Evolutionary conservation across 2,888 invertebrate species (phyloP).

Genomic region (Deilephila elpenor): DNA sequence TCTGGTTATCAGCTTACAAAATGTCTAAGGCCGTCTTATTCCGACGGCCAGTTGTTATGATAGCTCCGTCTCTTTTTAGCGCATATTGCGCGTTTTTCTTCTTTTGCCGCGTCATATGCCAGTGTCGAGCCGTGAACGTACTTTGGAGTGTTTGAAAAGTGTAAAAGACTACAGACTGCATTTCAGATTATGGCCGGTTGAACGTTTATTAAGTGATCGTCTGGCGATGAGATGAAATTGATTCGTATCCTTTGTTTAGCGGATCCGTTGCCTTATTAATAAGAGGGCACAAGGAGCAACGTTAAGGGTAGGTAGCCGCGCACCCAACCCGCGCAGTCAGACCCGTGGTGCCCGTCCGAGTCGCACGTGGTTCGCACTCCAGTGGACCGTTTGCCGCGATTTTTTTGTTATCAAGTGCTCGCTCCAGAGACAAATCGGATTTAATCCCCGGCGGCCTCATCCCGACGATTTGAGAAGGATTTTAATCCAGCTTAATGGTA

Average conservation of each 20-base stretch:
- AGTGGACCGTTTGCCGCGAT: constrained; percentile 60
- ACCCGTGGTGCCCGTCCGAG: constrained; percentile 61
- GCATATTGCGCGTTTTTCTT: constrained; percentile 84
- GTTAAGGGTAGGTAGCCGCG: constrained; percentile 70
- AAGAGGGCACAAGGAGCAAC: constrained; percentile 64
- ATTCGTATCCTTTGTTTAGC: constrained; percentile 79
- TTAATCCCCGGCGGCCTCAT: constrained; percentile 53
- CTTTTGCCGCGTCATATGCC: constrained; percentile 83
- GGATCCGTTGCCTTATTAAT: constrained; percentile 72
- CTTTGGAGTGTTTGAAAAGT: constrained; percentile 67
- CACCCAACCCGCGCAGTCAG: constrained; percentile 77
- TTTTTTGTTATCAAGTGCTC: constrained; percentile 67
- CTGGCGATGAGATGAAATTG: constrained; percentile 67
- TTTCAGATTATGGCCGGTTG: constrained; percentile 49
- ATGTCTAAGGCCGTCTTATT: constrained; percentile 77
- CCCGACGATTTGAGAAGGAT: constrained; percentile 37
- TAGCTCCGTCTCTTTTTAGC: constrained; percentile 72
- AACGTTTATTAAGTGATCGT: constrained; percentile 48
- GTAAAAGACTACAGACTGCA: constrained; percentile 56
- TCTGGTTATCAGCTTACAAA: constrained; percentile 85
- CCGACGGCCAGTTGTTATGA: constrained; percentile 66
- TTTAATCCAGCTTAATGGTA: constrained; percentile 26
- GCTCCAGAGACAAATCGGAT: constrained; percentile 59
- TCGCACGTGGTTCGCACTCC: constrained; percentile 68
- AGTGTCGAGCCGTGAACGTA: constrained; percentile 71